phyloP scores from a whole-genome alignment of 2,888 invertebrate species.

The Exocentrus adspersus region DNA sequence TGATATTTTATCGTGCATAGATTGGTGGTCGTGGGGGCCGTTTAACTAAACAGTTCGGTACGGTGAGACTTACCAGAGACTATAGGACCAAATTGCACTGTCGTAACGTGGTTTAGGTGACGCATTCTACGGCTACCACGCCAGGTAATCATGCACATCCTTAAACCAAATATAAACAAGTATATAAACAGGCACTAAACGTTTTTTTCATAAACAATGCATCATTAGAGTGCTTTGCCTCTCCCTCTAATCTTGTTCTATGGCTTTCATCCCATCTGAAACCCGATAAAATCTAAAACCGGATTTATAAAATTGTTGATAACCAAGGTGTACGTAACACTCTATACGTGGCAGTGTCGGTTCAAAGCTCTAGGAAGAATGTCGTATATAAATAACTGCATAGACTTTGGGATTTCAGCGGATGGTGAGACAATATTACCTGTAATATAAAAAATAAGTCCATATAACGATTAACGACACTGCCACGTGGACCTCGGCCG shows the following conservation, averaged over 20 bases:
- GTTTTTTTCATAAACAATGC: constrained; percentile 41
- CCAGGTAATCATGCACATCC: constrained; percentile 61
- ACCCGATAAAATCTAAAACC: constrained; percentile 55
- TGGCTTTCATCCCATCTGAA: constrained; percentile 62
- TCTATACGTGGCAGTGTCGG: constrained; percentile 29
- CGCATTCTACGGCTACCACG: constrained; percentile 56
- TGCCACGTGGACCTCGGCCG: constrained; percentile 58
- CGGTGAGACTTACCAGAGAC: constrained; percentile 23
- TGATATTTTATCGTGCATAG: constrained; percentile 62
- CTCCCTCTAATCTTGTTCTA: constrained; percentile 60
- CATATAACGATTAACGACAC: constrained; percentile 32
- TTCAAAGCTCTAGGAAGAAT: not conserved
- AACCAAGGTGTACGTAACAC: constrained; percentile 40
- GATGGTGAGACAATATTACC: not conserved
- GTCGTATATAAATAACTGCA: not conserved
- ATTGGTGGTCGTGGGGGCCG: constrained; percentile 57
- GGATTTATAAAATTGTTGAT: constrained; percentile 46
- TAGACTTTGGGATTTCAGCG: not conserved
- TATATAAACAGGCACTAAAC: constrained; percentile 44
- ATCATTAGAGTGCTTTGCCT: constrained; percentile 59
- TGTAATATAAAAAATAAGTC: constrained; percentile 11
- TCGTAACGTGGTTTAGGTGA: constrained; percentile 37
- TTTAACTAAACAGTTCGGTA: constrained; percentile 11
- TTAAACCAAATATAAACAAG: constrained; percentile 57
- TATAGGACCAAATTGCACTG: constrained; percentile 37